phyloP scores from a whole-genome alignment of 2,113 vertebrate genomes.

The Mormoops blainvillei region DNA sequence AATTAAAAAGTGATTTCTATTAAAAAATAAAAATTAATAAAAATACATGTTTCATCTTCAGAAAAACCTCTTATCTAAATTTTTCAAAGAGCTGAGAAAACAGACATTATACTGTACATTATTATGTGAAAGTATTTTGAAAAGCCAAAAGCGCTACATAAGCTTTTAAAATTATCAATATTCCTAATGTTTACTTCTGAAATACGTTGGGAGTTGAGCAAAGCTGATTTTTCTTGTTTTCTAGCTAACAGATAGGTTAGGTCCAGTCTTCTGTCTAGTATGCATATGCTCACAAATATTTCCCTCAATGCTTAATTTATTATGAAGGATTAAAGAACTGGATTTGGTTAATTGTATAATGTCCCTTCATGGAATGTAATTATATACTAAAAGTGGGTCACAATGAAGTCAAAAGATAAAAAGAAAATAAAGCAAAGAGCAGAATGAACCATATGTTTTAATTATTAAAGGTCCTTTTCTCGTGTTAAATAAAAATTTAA shows the following conservation, averaged over 20 bases:
- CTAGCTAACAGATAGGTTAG: neutral
- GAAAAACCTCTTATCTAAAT: neutral
- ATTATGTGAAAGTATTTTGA: neutral
- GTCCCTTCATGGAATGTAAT: neutral
- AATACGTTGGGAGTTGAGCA: neutral
- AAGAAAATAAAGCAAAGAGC: neutral
- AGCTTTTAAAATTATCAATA: neutral
- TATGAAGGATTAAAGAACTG: neutral
- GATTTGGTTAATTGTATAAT: neutral
- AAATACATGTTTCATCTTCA: neutral
- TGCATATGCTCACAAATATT: neutral
- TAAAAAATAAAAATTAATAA: neutral
- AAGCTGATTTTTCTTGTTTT: constrained; percentile 20
- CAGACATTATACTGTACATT: neutral
- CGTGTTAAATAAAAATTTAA: constrained; percentile 25
- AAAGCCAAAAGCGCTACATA: neutral
- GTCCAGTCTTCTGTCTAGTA: neutral
- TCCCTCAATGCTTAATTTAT: neutral
- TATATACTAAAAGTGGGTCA: neutral
- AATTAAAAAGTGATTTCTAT: no score
- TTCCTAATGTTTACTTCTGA: neutral
- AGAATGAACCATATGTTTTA: neutral
- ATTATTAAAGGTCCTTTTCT: neutral
- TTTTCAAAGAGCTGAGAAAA: constrained; percentile 8
- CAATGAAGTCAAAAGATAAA: neutral